A percentile compares a stretch with the other conserved stretches of the same genome.
Conservation (phyloP, 1,140 invertebrate genomes). For the Pogonomyrmex californicus region DNA sequence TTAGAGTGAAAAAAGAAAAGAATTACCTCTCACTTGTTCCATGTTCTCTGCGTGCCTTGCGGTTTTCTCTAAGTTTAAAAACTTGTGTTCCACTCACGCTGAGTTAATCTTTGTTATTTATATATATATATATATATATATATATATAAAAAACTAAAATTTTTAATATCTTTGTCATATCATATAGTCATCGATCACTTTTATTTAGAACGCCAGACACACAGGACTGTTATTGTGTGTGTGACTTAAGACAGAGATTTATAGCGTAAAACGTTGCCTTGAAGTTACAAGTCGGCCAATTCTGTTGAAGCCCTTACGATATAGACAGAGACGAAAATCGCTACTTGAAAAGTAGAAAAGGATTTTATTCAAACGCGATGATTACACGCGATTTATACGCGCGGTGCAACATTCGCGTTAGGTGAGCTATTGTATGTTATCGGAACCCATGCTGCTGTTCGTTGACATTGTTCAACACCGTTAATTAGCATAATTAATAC, state of each 20-base stretch:
- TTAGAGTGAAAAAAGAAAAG: not conserved
- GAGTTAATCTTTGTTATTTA: too few relatives aligned
- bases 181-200: too few relatives aligned
- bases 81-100: too few relatives aligned
- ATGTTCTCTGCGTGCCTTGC: too few relatives aligned
- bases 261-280: not conserved
- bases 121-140: too few relatives aligned
- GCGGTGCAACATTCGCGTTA: not conserved
- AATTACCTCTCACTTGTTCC: not conserved
- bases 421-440: not conserved
- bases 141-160: too few relatives aligned
- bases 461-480: conserved; percentile 42
- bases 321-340: not conserved
- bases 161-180: too few relatives aligned
- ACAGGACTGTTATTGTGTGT: too few relatives aligned
- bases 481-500: conserved; percentile 38
- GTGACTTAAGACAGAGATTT: too few relatives aligned
- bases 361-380: conserved; percentile 19
- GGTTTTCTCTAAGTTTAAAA: too few relatives aligned
- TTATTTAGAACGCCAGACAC: too few relatives aligned
- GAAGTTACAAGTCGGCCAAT: too few relatives aligned
- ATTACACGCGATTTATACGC: conserved; percentile 21
- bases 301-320: not conserved
- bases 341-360: not conserved
- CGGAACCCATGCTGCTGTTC: not conserved